These are phyloP conservation scores for Littorina saxatilis DNA, from an alignment of 1,140 invertebrate genomes.

Conservation along the genomic window DNA sequence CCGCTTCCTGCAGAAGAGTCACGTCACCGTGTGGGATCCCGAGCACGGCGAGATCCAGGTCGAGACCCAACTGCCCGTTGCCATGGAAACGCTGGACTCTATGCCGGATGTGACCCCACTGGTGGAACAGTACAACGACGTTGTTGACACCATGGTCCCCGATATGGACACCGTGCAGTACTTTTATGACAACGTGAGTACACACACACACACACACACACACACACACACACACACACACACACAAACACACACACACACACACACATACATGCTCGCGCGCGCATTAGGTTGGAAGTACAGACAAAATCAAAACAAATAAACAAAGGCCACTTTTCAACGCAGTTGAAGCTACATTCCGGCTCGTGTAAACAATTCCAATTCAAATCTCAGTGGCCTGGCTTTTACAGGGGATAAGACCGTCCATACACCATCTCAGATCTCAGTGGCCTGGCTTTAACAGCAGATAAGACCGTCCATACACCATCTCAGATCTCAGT, in stretches of 20 bases:
- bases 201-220: background rate
- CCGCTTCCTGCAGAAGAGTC: slow-evolving; percentile 50
- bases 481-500: too few relatives aligned
- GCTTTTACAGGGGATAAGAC: too few relatives aligned
- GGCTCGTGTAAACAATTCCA: too few relatives aligned
- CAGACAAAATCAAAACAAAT: background rate
- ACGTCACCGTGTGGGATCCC: slow-evolving; percentile 85
- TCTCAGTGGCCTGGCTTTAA: too few relatives aligned
- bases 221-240: background rate
- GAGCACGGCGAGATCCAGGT: slow-evolving; percentile 85
- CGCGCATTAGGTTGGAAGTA: too few relatives aligned
- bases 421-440: too few relatives aligned
- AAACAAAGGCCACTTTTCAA: too few relatives aligned
- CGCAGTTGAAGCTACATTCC: too few relatives aligned
- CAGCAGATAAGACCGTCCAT: too few relatives aligned
- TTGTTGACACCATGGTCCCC: slow-evolving; percentile 36
- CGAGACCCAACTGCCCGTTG: slow-evolving; percentile 91
- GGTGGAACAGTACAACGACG: slow-evolving; percentile 41
- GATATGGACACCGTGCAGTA: slow-evolving; percentile 30
- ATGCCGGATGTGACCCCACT: slow-evolving; percentile 80
- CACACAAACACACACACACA: background rate
- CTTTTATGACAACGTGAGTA: slow-evolving; percentile 34
- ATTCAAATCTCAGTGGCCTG: too few relatives aligned
- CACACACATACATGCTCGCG: background rate
- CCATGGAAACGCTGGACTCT: slow-evolving; percentile 91